phyloP scores from a whole-genome alignment of 2,113 vertebrate genomes.

The Numida meleagris region DNA sequence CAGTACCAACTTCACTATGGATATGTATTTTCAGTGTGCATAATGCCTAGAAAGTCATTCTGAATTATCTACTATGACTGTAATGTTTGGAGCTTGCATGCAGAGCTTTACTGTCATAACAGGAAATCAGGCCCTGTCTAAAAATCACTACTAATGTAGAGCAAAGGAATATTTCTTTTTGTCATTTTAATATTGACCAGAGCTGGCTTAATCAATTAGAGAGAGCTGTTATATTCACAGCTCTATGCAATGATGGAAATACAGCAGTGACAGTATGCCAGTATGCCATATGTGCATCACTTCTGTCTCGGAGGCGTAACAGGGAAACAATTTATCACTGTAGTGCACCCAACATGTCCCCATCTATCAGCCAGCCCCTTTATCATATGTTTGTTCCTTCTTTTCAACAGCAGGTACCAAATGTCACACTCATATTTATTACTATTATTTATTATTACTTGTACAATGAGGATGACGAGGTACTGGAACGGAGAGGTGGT shows the following conservation, averaged over 20 bases:
- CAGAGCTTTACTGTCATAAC: not conserved
- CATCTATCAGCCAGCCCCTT: slow-evolving; percentile 19
- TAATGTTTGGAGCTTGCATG: not conserved
- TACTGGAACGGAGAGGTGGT: too few species aligned
- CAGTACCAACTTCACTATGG: not conserved
- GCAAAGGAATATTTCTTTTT: not conserved
- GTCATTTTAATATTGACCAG: not conserved
- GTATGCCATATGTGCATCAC: not conserved
- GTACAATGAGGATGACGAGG: too few species aligned
- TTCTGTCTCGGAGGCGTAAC: not conserved
- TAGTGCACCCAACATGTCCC: not conserved
- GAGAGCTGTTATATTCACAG: not conserved
- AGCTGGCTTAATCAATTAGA: not conserved
- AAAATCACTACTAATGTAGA: not conserved
- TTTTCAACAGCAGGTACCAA: slow-evolving; percentile 10
- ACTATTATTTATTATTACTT: too few species aligned
- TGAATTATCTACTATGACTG: not conserved
- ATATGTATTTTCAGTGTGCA: not conserved
- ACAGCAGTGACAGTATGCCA: not conserved
- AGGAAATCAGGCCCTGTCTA: not conserved
- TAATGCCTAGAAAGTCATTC: not conserved
- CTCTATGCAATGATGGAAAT: not conserved
- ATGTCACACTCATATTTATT: not conserved
- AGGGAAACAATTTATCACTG: slow-evolving; percentile 36
- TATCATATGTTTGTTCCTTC: not conserved